Conservation (phyloP, 2,113 vertebrate genomes). For the human (Homo sapiens) region DNA sequence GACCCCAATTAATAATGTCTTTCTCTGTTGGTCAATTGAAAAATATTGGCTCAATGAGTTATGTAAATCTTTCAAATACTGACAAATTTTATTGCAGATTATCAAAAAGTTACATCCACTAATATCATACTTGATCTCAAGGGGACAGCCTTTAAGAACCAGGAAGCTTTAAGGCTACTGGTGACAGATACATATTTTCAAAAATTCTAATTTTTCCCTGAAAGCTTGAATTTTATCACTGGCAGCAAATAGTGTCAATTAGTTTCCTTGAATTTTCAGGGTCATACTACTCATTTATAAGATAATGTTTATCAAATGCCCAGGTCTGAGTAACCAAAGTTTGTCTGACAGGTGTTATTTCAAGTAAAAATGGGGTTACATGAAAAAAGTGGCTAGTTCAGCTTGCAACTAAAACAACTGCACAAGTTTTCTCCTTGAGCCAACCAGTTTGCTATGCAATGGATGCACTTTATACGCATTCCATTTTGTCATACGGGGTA, state of each 20-base stretch:
- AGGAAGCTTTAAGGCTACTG: neutral
- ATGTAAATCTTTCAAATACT: neutral
- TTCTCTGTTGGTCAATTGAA: neutral
- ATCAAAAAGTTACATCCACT: conserved; percentile 7
- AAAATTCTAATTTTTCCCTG: conserved; percentile 1
- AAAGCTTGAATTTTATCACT: conserved; percentile 13
- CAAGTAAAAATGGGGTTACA: neutral
- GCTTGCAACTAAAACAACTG: neutral
- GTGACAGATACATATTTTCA: neutral
- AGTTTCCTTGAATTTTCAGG: neutral
- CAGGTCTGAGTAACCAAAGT: neutral
- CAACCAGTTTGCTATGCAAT: neutral
- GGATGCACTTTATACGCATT: neutral
- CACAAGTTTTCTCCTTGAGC: neutral
- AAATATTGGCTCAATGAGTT: neutral
- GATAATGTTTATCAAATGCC: neutral
- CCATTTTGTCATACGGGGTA: neutral
- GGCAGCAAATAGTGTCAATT: neutral
- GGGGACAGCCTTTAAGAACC: neutral
- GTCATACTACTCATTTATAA: neutral
- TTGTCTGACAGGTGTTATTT: neutral
- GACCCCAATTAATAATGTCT: neutral
- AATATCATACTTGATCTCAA: neutral
- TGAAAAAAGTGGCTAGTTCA: neutral
- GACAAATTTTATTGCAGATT: neutral